phyloP scores from a whole-genome alignment of 2,113 vertebrate genomes.

The Hyperoodon ampullatus region DNA sequence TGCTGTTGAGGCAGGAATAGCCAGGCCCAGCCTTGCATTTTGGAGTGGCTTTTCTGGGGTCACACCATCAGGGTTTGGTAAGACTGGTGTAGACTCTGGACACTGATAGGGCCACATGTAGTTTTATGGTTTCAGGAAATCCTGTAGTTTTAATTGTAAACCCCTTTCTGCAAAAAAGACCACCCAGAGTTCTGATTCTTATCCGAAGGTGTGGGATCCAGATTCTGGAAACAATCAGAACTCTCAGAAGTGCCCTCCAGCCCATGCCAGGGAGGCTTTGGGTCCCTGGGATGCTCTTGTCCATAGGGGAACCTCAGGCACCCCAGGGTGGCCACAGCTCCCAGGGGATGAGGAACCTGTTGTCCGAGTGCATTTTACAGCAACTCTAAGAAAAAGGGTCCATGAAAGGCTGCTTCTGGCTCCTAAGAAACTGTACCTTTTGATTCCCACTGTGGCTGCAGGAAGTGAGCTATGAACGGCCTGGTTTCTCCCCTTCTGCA shows the following conservation, averaged over 20 bases:
- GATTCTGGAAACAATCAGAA: background rate
- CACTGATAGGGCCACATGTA: background rate
- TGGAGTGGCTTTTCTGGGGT: background rate
- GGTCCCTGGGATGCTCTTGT: background rate
- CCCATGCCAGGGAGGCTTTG: fast-evolving
- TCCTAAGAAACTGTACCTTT: background rate
- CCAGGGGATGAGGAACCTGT: background rate
- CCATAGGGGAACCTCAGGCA: background rate
- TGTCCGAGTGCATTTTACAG: background rate
- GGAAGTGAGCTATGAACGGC: background rate
- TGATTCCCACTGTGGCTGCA: no score
- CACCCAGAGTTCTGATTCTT: background rate
- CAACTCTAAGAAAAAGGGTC: background rate
- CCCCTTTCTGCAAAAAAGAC: background rate
- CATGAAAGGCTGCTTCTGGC: background rate
- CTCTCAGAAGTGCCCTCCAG: background rate
- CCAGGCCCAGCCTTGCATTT: background rate
- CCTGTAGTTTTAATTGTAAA: background rate
- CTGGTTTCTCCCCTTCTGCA: background rate
- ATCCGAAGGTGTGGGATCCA: background rate
- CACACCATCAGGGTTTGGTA: background rate
- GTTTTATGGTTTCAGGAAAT: background rate
- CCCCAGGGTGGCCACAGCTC: background rate
- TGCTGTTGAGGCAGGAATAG: background rate
- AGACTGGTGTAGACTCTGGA: background rate